Conservation (phyloP, 2,113 vertebrate species). For the Tricholaema leucomelas region DNA sequence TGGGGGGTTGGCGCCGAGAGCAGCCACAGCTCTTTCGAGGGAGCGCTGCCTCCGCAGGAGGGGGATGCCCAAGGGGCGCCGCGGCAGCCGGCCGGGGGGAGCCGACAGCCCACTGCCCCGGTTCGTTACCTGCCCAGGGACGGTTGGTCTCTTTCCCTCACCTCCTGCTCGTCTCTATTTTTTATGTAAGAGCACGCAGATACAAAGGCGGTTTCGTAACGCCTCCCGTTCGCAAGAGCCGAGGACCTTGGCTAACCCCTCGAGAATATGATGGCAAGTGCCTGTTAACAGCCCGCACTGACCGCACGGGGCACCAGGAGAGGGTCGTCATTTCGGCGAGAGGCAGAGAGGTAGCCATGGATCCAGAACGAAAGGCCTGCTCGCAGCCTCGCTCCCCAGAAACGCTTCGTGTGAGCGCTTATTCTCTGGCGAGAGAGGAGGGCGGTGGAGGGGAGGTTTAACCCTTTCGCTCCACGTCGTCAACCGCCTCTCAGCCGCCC, state of each 20-base stretch:
- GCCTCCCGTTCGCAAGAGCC: constrained; percentile 62
- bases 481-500: background rate
- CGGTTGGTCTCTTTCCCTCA: background rate
- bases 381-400: constrained; percentile 59
- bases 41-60: background rate
- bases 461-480: constrained; percentile 25
- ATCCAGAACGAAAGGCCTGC: constrained; percentile 64
- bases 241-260: constrained; percentile 76
- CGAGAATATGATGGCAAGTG: constrained; percentile 67
- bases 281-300: constrained; percentile 46
- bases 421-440: constrained; percentile 48
- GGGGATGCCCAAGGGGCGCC: background rate
- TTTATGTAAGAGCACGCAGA: background rate
- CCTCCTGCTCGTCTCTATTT: background rate
- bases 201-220: constrained; percentile 72
- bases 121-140: background rate
- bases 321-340: constrained; percentile 52
- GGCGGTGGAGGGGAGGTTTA: constrained; percentile 50
- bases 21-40: background rate
- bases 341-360: constrained; percentile 68
- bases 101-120: background rate
- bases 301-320: constrained; percentile 26
- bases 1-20: background rate
- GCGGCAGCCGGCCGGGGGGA: background rate
- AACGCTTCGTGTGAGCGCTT: constrained; percentile 57